Conservation (phyloP, 2,888 invertebrate species). For the Eupithecia centaureata region DNA sequence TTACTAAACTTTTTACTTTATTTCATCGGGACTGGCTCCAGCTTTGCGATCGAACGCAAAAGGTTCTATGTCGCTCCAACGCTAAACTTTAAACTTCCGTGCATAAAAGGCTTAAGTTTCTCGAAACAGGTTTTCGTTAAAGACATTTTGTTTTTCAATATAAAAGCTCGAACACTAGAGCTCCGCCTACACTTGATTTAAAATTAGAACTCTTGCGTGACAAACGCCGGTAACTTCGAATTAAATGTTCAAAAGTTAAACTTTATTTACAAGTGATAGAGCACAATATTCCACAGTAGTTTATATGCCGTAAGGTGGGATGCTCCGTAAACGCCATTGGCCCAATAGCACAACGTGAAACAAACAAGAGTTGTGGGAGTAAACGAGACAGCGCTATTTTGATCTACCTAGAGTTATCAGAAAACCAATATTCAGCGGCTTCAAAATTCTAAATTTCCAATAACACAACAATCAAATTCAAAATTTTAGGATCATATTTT, state of each 20-base stretch:
- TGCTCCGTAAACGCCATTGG: constrained; percentile 82
- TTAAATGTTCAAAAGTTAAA: constrained; percentile 82
- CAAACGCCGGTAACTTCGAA: constrained; percentile 81
- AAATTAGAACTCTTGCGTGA: constrained; percentile 84
- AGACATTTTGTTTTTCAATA: constrained; percentile 83
- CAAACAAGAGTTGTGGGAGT: constrained; percentile 79
- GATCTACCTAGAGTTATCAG: constrained; percentile 42
- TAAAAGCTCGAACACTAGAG: constrained; percentile 77
- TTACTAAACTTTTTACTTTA: constrained; percentile 82
- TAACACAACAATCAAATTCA: constrained; percentile 9
- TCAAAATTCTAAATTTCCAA: constrained; percentile 14
- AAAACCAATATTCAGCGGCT: constrained; percentile 16
- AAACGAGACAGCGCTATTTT: constrained; percentile 71
- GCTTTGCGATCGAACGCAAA: constrained; percentile 53
- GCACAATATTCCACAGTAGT: constrained; percentile 78
- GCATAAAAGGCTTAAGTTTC: constrained; percentile 83
- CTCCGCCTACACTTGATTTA: constrained; percentile 84
- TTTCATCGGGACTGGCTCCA: constrained; percentile 66
- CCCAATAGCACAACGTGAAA: constrained; percentile 79
- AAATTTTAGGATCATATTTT: constrained; percentile 15
- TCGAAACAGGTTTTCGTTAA: constrained; percentile 81
- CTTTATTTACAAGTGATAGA: constrained; percentile 79
- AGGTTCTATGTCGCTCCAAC: constrained; percentile 72
- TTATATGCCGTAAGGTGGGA: constrained; percentile 81
- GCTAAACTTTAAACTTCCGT: constrained; percentile 74